Percentiles rank a stretch among this genome's conserved stretches.
These are phyloP conservation scores for Phacellophora camtschatica DNA, from an alignment of 30 jellyfish, hydroid and myxozoan species.

Conservation along the genomic window DNA sequence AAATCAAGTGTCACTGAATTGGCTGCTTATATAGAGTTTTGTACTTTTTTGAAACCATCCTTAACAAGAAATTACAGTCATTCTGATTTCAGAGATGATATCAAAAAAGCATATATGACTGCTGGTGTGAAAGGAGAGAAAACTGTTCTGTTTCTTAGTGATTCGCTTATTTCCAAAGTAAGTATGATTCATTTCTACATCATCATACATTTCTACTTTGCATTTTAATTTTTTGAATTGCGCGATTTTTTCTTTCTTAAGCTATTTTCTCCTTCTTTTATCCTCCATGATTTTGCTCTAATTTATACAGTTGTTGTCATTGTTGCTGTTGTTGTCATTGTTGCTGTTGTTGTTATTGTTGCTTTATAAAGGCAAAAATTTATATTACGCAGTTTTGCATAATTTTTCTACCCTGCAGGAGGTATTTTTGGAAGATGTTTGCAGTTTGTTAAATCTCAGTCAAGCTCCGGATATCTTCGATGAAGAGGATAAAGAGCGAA, in stretches of 20 bases:
- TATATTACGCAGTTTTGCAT: not conserved
- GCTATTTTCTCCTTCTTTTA: too few species aligned
- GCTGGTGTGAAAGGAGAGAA: slow-evolving; percentile 75
- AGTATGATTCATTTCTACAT: too few species aligned
- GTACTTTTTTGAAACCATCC: slow-evolving; percentile 66
- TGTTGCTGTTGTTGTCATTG: too few species aligned
- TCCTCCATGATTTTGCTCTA: too few species aligned
- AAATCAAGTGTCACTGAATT: slow-evolving; percentile 73
- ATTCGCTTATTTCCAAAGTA: slow-evolving; percentile 72
- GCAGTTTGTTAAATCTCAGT: slow-evolving; percentile 60
- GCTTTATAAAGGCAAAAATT: not conserved
- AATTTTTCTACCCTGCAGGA: slow-evolving; percentile 49
- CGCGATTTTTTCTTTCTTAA: too few species aligned
- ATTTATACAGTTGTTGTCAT: too few species aligned
- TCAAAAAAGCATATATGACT: slow-evolving; percentile 24
- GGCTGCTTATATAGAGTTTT: slow-evolving; percentile 79
- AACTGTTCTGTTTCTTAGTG: slow-evolving; percentile 67
- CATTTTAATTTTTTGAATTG: too few species aligned
- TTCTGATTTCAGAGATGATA: slow-evolving; percentile 75
- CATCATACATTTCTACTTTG: too few species aligned
- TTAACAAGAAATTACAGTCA: slow-evolving; percentile 39
- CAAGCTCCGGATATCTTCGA: slow-evolving; percentile 73
- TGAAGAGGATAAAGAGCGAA: slow-evolving; percentile 76
- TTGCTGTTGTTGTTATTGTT: not conserved
- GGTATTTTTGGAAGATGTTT: slow-evolving; percentile 65